Evolutionary conservation across 2,797 vertebrate species (phyloP), one percentile per base, ranked within the genome.

Genomic region (Coendou prehensilis): DNA sequence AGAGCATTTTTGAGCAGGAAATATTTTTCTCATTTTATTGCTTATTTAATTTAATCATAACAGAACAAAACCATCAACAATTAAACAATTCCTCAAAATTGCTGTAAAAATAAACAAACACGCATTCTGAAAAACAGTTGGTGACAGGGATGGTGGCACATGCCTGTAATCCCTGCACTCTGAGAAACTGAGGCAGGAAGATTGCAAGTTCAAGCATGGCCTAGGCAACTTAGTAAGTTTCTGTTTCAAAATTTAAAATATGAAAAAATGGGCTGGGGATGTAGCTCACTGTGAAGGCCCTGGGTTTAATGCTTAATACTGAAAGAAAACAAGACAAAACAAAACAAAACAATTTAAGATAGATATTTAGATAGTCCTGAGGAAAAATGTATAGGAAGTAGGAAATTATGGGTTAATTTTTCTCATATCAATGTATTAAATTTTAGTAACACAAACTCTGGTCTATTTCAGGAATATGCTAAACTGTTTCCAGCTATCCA

Each of bases 21-120:
- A 59, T 69, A 57, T 76, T 54, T 41, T 69, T 90, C 8, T 57
- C 10, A 56, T 52, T 76, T 71, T 71, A 82, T 89, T 94, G 54
- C 57, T 41, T 87, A 94, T 94, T 93, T 75, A 80, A 83, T 37
- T 83, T 63, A 57, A 75, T 84, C 28, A 91, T 47, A 69, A 87
- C 3, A 64, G n/a, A 61, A 7, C 17, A 76, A 54, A 56, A 93
- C 69, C 26, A 56, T 37, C 61, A 76, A 75, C 22, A 92, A 57
- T 59, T 59, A 85, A 79, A 64, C 13, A 47, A 57, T 59, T n/a
- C 45, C 4, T 91, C 73, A 61, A 86, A 88, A 94, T 41, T 78
- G 30, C 22, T 28, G 9, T 54, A 80, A 50, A 90, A 83, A 63
- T 79, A 91, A 92, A 80, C 9, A 87, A 86, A 64, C 1, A 64